Base-by-base conservation (phyloP, 1,140 invertebrate species). In the Hesperophylax magnus region DNA sequence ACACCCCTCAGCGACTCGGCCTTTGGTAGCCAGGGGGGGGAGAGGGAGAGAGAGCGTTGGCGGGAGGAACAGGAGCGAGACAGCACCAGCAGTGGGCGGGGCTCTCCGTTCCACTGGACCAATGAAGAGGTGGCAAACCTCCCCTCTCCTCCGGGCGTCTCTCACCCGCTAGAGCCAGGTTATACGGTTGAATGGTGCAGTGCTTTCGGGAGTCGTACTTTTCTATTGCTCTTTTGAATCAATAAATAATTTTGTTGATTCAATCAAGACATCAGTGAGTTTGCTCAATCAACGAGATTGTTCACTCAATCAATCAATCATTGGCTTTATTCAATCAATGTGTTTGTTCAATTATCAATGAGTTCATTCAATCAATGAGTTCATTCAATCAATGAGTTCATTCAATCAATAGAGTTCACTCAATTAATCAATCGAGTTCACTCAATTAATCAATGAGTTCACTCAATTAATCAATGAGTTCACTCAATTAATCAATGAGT, bases 91-190 rank as follows among this genome's bases (percentile, higher is more conserved):
- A 90, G 89, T 85, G 89, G 91, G 81, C 88, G 90, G 86, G 89
- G 92, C 85, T 92, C 92, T 83, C 89, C 88, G 85, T 91, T 91
- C 84, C 91, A 91, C 80, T 92, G 91, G 77, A 34, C 58, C 58
- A 56, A 78, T 87, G 88, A 90, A 87, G 87, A 87, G 18, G 34
- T 27, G 82, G 82, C 85, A 85, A 67, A 34, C 69, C 22, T 56
- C 18, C 63, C 72, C n/a, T 34, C 72, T 39, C 54, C 56, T 18
- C 17, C 79, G 86, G 81, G 88, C 87, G 88, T 67, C 86, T 86
- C 81, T 84, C 85, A 79, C 80, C 77, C 85, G 80, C 76, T 86
- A 81, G 86, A 85, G 77, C 81, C 81, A 82, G 81, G 81, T 82
- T 58, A 56, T 60, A 47, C 11, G 65, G 69, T 6, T 20, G 69